A percentile compares a stretch with the other conserved stretches of the same genome.
phyloP scores from a whole-genome alignment of 2,113 vertebrate species.

The Odocoileus hemionus region DNA sequence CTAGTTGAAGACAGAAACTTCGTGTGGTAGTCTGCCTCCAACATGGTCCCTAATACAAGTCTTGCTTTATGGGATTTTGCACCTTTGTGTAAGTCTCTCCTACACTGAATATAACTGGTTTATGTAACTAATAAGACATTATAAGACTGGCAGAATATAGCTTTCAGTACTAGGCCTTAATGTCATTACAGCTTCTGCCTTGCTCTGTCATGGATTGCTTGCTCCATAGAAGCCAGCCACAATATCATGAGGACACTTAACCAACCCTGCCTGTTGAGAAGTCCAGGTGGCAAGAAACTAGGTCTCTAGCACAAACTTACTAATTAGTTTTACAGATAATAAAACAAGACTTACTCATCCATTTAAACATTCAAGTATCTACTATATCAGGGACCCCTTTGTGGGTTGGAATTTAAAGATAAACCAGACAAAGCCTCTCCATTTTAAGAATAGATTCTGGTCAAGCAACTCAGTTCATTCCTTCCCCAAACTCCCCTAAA shows the following conservation, averaged over 20 bases:
- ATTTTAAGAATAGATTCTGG: background rate
- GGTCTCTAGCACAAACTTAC: background rate
- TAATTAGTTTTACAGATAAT: background rate
- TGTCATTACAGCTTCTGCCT: background rate
- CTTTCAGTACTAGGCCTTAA: background rate
- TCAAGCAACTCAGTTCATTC: constrained; percentile 17
- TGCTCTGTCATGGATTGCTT: background rate
- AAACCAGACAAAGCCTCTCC: background rate
- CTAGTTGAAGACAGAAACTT: background rate
- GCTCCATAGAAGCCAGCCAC: background rate
- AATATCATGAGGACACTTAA: background rate
- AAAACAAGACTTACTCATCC: constrained; percentile 6
- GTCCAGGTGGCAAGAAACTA: background rate
- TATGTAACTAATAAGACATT: background rate
- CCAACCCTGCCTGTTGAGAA: background rate
- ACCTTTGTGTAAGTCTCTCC: background rate
- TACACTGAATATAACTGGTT: background rate
- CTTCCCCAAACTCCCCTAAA: background rate
- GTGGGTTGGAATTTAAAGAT: background rate
- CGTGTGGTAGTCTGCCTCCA: background rate
- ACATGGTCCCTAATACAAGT: background rate
- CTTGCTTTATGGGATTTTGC: background rate
- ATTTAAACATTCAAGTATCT: background rate
- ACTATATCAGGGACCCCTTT: background rate
- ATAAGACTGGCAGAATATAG: background rate